A percentile compares a stretch with the other conserved stretches of the same genome.
These are phyloP conservation scores for Romanogobio albipinnatus DNA, from an alignment of 2,113 vertebrate genomes.

Conservation along the genomic window DNA sequence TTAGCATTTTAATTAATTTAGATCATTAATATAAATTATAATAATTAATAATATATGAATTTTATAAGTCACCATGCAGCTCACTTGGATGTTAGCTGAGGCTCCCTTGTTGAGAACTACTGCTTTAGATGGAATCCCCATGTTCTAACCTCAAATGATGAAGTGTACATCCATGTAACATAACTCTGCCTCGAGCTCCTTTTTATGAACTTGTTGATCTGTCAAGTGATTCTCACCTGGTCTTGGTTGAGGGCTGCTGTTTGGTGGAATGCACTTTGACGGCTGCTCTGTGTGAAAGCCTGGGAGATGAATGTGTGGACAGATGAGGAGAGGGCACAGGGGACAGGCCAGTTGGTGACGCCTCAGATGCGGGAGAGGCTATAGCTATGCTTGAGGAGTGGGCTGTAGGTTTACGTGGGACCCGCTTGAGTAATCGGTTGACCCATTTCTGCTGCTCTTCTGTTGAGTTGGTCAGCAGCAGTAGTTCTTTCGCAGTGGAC, in stretches of 20 bases:
- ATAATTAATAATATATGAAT: no score
- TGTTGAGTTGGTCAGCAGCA: constrained; percentile 88
- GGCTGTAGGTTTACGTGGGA: constrained; percentile 88
- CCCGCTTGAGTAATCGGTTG: constrained; percentile 89
- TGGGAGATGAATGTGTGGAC: constrained; percentile 72
- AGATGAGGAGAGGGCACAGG: constrained; percentile 49
- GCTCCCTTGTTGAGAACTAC: background rate
- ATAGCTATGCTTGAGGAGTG: constrained; percentile 75
- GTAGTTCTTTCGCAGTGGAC: constrained; percentile 93
- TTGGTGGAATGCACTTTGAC: constrained; percentile 69
- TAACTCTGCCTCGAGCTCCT: background rate
- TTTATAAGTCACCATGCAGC: no score
- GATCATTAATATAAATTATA: no score
- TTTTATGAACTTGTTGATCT: background rate
- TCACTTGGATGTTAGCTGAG: no score
- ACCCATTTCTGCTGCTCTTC: constrained; percentile 97
- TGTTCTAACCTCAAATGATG: background rate
- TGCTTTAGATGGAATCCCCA: background rate
- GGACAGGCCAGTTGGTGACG: constrained; percentile 36
- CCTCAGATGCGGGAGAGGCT: constrained; percentile 45
- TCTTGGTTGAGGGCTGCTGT: constrained; percentile 65
- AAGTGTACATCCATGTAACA: background rate
- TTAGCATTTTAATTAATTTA: no score
- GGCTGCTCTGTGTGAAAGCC: constrained; percentile 79
- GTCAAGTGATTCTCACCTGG: constrained; percentile 65